Evolutionary conservation across 1,140 invertebrate species (phyloP), one percentile per base, ranked within the genome.

Genomic region (Panonychus citri): DNA sequence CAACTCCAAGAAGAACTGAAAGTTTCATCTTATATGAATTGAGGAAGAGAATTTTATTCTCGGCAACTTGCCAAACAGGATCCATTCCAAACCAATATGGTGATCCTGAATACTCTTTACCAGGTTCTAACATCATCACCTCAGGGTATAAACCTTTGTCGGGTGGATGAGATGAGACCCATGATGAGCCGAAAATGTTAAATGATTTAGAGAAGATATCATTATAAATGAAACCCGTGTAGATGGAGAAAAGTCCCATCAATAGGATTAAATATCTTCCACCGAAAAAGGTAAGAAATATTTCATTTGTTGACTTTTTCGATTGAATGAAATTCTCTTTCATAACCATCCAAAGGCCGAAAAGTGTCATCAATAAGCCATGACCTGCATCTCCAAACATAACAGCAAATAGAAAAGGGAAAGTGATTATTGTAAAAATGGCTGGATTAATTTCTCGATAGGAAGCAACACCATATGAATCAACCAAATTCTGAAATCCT

Each of bases 11-110:
- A 61, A 96, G 90, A 57, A 98, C 87, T 21, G 91, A 96, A 39
- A 94, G 71, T 68, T 98, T 98, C 94, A 98, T 98, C 75, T 98
- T 98, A 71, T 85, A 90, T 0, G 89, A 93, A 73, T 98, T 98
- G 24, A 90, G 72, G 72, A 94, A 97, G 50, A 87, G 82, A 62
- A 98, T 93, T 72, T 96, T 97, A 73, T 98, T 98, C 56, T 79
- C 75, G 1, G 90, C 78, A 56, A 89, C 63, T 64, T 74, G 71
- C 77, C 77, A 80, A 17, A 34, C 62, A n/a, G 70, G 70, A 62
- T 71, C 70, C 28, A 71, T 48, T 55, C 70, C 69, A 61, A 69
- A 67, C 42, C 65, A 62, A 62, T 70, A 71, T n/a, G 69, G 68
- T 7, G 12, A 7, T 49, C 59, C 56, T 25, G n/a, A 25, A 53